Evolutionary conservation across 2,113 vertebrate genomes (phyloP).

Genomic region (Falco punctatus): DNA sequence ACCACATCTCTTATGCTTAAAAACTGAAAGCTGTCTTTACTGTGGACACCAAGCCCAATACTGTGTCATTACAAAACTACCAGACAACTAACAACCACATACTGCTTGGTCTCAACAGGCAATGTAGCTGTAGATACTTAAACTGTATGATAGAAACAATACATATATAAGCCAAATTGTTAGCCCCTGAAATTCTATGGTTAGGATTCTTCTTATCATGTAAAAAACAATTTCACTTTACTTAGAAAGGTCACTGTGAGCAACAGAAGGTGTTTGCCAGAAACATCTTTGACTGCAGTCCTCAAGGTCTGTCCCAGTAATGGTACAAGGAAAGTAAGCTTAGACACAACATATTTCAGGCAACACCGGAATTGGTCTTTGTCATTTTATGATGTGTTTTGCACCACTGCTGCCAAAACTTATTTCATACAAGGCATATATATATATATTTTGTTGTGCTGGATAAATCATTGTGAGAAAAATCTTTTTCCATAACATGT

Average conservation of each 20-base stretch:
- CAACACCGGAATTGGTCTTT: not conserved
- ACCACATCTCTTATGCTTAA: not conserved
- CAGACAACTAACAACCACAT: not conserved
- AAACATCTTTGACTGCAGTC: not conserved
- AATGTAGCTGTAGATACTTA: not conserved
- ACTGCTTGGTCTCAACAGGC: rapidly evolving
- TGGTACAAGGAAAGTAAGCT: not conserved
- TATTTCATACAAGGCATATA: not conserved
- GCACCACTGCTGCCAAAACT: not conserved
- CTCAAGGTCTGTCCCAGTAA: not conserved
- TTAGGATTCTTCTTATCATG: not conserved
- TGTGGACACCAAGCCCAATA: not conserved
- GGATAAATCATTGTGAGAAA: not conserved
- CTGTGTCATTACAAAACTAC: not conserved
- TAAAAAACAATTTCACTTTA: not conserved
- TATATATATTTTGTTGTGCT: not conserved
- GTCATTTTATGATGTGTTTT: not conserved
- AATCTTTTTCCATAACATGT: not conserved
- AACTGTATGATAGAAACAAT: not conserved
- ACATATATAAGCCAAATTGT: not conserved
- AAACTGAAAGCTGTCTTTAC: not conserved
- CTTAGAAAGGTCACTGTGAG: not conserved
- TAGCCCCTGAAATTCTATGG: not conserved
- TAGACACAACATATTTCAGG: not conserved
- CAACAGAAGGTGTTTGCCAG: not conserved